phyloP scores from a whole-genome alignment of 2,888 invertebrate genomes.

The Drosophila diplacantha region DNA sequence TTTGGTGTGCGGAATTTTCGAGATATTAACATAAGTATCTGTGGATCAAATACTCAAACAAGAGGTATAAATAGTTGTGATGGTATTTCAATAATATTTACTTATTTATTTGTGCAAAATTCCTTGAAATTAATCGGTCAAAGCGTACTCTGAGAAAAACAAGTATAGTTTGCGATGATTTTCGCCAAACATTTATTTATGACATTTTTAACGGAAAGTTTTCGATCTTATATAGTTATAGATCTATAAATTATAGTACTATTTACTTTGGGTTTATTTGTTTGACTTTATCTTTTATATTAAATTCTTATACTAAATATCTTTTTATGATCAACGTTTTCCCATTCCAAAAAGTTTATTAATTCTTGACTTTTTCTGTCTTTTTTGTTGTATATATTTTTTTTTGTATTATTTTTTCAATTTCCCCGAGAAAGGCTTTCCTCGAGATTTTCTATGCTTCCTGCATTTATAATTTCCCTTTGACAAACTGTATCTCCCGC shows the following conservation, averaged over 20 bases:
- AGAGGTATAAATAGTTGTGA: constrained; percentile 1
- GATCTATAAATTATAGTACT: background rate
- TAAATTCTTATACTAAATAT: background rate
- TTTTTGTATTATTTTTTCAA: background rate
- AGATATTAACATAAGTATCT: background rate
- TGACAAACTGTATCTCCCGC: constrained; percentile 7
- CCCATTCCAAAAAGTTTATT: no score
- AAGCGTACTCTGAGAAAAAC: background rate
- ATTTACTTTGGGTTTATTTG: background rate
- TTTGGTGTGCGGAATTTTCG: background rate
- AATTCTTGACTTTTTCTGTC: no score
- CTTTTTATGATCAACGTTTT: no score
- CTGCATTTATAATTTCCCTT: background rate
- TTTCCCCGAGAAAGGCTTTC: background rate
- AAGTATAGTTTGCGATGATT: background rate
- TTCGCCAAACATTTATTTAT: background rate
- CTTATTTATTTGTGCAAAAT: constrained; percentile 2
- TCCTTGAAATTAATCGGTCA: constrained; percentile 1
- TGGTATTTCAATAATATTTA: constrained; percentile 6
- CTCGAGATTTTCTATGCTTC: background rate
- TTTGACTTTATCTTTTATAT: background rate
- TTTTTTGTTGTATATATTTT: background rate
- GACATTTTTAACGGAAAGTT: background rate
- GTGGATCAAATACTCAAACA: background rate
- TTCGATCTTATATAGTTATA: background rate